A percentile compares a stretch with the other conserved stretches of the same genome.
Conservation (phyloP, 1,140 invertebrate species). For the Lucilia cuprina region DNA sequence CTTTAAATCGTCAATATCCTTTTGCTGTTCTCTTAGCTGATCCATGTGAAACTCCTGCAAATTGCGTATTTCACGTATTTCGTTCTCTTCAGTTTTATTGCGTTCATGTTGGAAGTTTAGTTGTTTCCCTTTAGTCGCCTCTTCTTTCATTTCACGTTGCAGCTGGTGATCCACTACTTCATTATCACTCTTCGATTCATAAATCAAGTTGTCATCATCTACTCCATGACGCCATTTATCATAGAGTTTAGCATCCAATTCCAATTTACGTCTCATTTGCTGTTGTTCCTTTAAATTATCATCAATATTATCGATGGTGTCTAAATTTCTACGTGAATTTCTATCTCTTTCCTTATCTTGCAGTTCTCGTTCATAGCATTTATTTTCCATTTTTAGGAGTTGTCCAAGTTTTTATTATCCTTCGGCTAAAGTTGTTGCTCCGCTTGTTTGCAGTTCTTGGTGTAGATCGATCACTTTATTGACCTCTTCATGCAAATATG, state of each 20-base stretch:
- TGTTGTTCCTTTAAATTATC: conserved; percentile 59
- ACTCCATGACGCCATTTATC: conserved; percentile 63
- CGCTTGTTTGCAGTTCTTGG: conserved; percentile 64
- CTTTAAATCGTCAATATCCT: conserved; percentile 49
- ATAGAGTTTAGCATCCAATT: conserved; percentile 65
- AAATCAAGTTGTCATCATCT: conserved; percentile 58
- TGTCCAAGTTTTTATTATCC: conserved; percentile 64
- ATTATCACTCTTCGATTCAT: conserved; percentile 54
- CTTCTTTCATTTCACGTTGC: conserved; percentile 61
- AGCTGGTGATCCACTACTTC: conserved; percentile 63
- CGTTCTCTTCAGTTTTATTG: conserved; percentile 51
- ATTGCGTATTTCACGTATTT: conserved; percentile 50
- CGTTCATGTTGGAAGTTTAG: conserved; percentile 59
- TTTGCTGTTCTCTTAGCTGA: conserved; percentile 52
- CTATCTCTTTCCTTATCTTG: conserved; percentile 43
- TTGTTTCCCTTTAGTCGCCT: conserved; percentile 54
- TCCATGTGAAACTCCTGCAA: conserved; percentile 54
- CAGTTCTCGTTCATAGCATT: conserved; percentile 63
- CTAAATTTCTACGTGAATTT: conserved; percentile 25
- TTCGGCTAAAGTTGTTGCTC: conserved; percentile 60
- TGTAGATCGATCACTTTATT: conserved; percentile 62
- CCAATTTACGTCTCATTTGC: conserved; percentile 63
- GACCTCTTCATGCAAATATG: conserved; percentile 49
- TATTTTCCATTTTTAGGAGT: conserved; percentile 64
- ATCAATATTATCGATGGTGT: conserved; percentile 60